Evolutionary conservation across 2,888 invertebrate species (phyloP).

Genomic region (Parnassius mnemosyne): DNA sequence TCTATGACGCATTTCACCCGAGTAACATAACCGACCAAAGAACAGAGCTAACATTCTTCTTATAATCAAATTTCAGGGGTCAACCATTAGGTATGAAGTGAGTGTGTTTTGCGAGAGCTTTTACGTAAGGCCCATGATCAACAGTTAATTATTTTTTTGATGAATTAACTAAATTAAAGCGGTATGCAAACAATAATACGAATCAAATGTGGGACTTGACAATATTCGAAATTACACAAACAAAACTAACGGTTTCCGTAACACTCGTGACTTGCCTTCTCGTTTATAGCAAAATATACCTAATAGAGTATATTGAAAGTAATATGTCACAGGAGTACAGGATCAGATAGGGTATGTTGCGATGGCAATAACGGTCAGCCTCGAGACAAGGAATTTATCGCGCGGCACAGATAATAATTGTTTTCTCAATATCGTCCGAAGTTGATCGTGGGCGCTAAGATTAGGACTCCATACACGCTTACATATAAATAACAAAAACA

Average conservation of each 20-base stretch:
- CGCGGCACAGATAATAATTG: constrained; percentile 51
- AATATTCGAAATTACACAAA: neutral
- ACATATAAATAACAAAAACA: constrained; percentile 22
- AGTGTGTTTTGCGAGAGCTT: too few species aligned
- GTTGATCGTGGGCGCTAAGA: constrained; percentile 56
- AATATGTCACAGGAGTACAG: constrained; percentile 54
- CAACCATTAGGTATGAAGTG: too few species aligned
- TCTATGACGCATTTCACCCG: too few species aligned
- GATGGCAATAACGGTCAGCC: constrained; percentile 50
- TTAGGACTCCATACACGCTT: constrained; percentile 40
- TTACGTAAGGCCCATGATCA: too few species aligned
- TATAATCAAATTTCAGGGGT: too few species aligned
- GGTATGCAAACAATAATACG: too few species aligned
- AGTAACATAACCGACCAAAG: too few species aligned
- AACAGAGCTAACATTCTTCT: too few species aligned
- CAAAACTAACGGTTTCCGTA: constrained; percentile 18
- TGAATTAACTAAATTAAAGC: too few species aligned
- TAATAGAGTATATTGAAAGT: constrained; percentile 43
- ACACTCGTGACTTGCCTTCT: constrained; percentile 42
- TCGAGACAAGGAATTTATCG: constrained; percentile 57
- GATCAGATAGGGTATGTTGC: constrained; percentile 52
- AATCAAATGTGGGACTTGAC: too few species aligned
- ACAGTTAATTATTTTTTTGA: too few species aligned
- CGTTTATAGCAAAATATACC: constrained; percentile 37
- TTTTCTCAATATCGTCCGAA: constrained; percentile 52